Percentiles rank a stretch among this genome's conserved stretches.
Evolutionary conservation across 2,113 vertebrate species (phyloP).

Genomic region (Gymnorhina tibicen): DNA sequence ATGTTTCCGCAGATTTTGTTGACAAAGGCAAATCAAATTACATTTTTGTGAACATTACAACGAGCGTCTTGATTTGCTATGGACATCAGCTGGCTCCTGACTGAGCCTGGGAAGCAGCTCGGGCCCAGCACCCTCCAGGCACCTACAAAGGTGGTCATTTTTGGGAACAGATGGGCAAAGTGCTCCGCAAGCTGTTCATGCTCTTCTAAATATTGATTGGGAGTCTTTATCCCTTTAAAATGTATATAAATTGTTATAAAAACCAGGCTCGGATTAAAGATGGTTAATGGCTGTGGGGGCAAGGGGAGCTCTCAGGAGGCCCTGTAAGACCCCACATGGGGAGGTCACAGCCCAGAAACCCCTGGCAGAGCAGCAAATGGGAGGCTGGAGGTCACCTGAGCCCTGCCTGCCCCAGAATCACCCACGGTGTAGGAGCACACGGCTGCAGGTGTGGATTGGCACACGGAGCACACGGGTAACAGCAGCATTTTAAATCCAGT

Average conservation of each 20-base stretch:
- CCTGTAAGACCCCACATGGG: neutral
- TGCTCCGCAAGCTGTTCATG: neutral
- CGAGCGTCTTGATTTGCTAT: neutral
- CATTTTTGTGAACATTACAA: constrained; percentile 3
- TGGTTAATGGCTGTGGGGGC: neutral
- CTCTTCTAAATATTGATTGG: neutral
- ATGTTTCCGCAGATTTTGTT: constrained; percentile 54
- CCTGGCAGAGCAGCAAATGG: neutral
- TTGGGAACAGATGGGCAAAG: neutral
- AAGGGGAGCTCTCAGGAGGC: neutral
- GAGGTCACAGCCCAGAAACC: neutral
- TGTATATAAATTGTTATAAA: fast-evolving
- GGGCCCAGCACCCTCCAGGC: neutral
- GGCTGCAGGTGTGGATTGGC: fast-evolving
- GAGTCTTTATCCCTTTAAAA: neutral
- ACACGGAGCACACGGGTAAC: fast-evolving
- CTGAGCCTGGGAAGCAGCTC: constrained; percentile 15
- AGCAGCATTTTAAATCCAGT: neutral
- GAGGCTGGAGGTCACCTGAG: neutral
- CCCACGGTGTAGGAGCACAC: fast-evolving
- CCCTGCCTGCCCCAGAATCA: neutral
- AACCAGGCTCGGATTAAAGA: fast-evolving
- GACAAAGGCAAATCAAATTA: constrained; percentile 70
- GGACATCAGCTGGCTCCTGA: constrained; percentile 30
- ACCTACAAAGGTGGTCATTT: constrained; percentile 1